These are phyloP conservation scores for Coronaproctus castanopsis DNA, from an alignment of 2,888 invertebrate species.

Conservation along the genomic window DNA sequence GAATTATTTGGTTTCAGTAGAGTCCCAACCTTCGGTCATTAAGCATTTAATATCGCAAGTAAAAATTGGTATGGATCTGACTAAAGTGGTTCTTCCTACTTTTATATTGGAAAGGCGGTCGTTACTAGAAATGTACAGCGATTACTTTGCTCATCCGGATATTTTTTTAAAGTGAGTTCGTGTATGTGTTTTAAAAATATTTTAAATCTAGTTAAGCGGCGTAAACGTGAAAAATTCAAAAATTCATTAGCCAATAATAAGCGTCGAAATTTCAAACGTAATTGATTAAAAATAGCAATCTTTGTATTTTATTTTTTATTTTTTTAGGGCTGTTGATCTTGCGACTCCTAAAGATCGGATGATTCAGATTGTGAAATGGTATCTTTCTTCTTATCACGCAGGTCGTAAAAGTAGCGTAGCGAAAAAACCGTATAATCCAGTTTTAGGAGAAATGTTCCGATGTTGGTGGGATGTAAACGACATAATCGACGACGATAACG, in stretches of 20 bases:
- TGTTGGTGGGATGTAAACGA: conserved; percentile 55
- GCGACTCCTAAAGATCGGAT: conserved; percentile 71
- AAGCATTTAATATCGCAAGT: conserved; percentile 93
- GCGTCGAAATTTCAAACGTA: not conserved
- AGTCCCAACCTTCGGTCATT: conserved; percentile 91
- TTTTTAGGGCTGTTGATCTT: conserved; percentile 65
- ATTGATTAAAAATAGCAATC: not conserved
- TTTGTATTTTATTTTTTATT: not conserved
- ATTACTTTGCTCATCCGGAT: conserved; percentile 98
- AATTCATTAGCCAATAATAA: not conserved
- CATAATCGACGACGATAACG: not conserved
- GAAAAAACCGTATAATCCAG: conserved; percentile 97
- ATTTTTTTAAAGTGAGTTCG: conserved; percentile 60
- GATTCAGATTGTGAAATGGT: conserved; percentile 89
- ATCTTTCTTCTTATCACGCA: conserved; percentile 94
- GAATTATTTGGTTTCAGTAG: conserved; percentile 47
- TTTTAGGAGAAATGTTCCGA: conserved; percentile 86
- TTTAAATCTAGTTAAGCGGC: not conserved
- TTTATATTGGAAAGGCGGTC: conserved; percentile 95
- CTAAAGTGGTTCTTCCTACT: conserved; percentile 94
- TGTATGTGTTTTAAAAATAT: not conserved
- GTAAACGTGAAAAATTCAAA: not conserved
- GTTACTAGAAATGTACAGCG: conserved; percentile 97
- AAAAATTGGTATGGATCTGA: conserved; percentile 98
- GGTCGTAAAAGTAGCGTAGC: conserved; percentile 92